These are phyloP conservation scores for Telmatochromis bifrenatus DNA, from an alignment of 2,113 vertebrate genomes.

Conservation along the genomic window DNA sequence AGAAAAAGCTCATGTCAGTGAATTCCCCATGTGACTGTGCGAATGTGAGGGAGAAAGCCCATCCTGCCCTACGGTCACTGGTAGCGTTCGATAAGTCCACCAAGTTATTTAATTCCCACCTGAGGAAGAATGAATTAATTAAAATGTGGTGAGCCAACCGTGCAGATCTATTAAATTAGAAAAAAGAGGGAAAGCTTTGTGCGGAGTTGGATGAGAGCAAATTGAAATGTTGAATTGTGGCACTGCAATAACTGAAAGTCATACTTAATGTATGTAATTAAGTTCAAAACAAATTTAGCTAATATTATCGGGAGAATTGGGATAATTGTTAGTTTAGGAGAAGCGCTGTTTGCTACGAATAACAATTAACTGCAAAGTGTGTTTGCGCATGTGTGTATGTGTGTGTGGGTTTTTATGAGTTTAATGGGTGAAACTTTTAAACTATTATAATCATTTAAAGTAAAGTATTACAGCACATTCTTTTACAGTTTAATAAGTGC, in stretches of 20 bases:
- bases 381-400: not conserved
- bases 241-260: not conserved
- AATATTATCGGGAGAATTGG: not conserved
- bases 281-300: not conserved
- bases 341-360: not conserved
- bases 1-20: not conserved
- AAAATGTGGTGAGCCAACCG: not conserved
- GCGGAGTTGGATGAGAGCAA: not conserved
- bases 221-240: not conserved
- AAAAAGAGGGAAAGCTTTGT: not conserved
- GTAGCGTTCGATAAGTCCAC: not conserved
- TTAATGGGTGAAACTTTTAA: not conserved
- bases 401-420: not conserved
- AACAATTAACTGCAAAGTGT: not conserved
- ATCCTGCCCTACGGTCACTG: not conserved
- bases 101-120: not conserved
- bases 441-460: not conserved
- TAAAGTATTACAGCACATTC: not conserved
- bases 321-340: not conserved
- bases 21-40: not conserved
- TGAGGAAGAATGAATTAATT: not conserved
- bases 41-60: not conserved
- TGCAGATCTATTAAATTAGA: not conserved
- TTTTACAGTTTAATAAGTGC: not conserved
- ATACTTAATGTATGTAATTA: not conserved